Percentiles rank a stretch among this genome's conserved stretches.
Evolutionary conservation across 2,113 vertebrate genomes (phyloP).

Genomic region (Tetraodon nigroviridis): DNA sequence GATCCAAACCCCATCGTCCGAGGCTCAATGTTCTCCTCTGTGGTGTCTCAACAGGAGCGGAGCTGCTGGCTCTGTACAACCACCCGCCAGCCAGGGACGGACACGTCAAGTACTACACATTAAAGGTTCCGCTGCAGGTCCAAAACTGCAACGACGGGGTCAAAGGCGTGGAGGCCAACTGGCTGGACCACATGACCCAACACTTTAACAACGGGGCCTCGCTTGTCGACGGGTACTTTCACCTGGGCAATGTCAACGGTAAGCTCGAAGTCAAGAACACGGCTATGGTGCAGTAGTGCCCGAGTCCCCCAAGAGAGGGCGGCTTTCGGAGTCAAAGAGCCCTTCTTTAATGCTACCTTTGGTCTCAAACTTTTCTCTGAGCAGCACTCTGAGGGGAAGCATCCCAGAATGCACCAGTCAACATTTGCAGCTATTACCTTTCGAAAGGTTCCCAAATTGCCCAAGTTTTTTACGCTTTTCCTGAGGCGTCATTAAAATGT

Average conservation of each 20-base stretch:
- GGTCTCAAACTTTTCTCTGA: neutral
- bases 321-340: no score
- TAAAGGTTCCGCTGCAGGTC: constrained; percentile 89
- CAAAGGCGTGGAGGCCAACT: constrained; percentile 87
- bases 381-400: neutral
- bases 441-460: neutral
- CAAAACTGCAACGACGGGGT: constrained; percentile 81
- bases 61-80: constrained; percentile 90
- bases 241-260: constrained; percentile 83
- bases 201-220: constrained; percentile 94
- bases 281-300: neutral
- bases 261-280: constrained; percentile 11
- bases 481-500: neutral
- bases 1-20: neutral
- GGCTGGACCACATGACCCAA: constrained; percentile 97
- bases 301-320: neutral
- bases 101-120: constrained; percentile 85
- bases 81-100: constrained; percentile 76
- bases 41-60: constrained; percentile 71
- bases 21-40: constrained; percentile 14
- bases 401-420: constrained; percentile 3
- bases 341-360: neutral
- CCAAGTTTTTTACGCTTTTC: constrained; percentile 2
- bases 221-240: constrained; percentile 89
- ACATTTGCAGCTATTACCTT: constrained; percentile 15